Evolutionary conservation across 2,113 vertebrate species (phyloP), one percentile per base, ranked within the genome.

Genomic region (Phalacrocorax brasilianus): DNA sequence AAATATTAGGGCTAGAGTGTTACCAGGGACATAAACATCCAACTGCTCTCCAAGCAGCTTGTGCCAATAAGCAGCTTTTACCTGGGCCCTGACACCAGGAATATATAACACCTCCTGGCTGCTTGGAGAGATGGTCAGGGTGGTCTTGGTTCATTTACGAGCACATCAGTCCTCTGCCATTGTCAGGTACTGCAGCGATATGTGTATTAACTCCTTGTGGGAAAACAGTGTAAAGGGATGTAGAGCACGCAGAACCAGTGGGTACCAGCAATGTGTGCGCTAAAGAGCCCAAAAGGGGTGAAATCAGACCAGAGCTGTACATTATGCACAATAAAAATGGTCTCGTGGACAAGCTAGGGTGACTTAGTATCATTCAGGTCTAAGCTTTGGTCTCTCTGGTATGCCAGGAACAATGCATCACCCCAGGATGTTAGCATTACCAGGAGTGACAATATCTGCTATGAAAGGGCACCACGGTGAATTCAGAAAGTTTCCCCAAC

Each of bases 331-430:
- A 8, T 12, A 28, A 47, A 77, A 58, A 21, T 9, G 14, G 21
- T 42, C 40, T 42, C 1, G 4, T 26, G 56, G 24, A 6, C 49
- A 72, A 52, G 23, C 8, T 5, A 28, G 2, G 26, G 15, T 28
- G 44, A 50, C 35, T 72, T 11, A 38, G 20, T 4, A 5, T 28
- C 71, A 4, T 21, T 27, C 27, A 6, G 30, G 32, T 33, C 38
- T 59, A 12, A 45, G 30, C 7, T 58, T 35, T 24, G 56, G 47
- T 42, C 32, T 27, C 35, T 23, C 30, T 32, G 45, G 50, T 1
- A 0, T 5, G 14, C 8, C 56, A 5, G 6, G 65, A 27, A 5
- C 0, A 7, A 52, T 53, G 38, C 59, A 3, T 26, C 68, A 21
- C 56, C 74, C 47, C 3, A 71, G 44, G 23, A 40, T 5, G 38